phyloP scores from a whole-genome alignment of 2,888 invertebrate species.

The Epinotia brunnichana region DNA sequence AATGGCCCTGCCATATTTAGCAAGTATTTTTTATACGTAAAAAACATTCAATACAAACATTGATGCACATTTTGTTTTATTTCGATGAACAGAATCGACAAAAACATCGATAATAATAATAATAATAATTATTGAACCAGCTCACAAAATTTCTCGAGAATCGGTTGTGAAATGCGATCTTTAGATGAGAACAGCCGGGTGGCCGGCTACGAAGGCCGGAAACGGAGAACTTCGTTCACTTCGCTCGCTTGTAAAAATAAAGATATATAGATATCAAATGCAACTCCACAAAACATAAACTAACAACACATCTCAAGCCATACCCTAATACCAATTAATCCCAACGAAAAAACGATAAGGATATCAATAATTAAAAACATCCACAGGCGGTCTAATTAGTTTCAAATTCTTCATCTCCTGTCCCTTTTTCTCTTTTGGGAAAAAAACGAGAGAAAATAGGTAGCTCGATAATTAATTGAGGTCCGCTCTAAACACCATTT shows the following conservation, averaged over 20 bases:
- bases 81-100: too few species aligned
- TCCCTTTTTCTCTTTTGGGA: slow-evolving; percentile 43
- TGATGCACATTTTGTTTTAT: too few species aligned
- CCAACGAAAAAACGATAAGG: slow-evolving; percentile 25
- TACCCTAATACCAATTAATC: slow-evolving; percentile 33
- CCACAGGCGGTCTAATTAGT: slow-evolving; percentile 69
- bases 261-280: slow-evolving; percentile 16
- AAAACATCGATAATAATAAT: too few species aligned
- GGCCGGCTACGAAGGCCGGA: too few species aligned
- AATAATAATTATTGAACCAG: too few species aligned
- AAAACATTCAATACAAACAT: too few species aligned
- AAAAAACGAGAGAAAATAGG: slow-evolving; percentile 50
- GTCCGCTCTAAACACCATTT: slow-evolving; percentile 55
- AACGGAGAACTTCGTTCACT: too few species aligned
- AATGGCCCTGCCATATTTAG: slow-evolving; percentile 89
- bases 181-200: too few species aligned
- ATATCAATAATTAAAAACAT: slow-evolving; percentile 53
- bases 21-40: slow-evolving; percentile 88
- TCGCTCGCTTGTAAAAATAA: neutral
- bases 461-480: slow-evolving; percentile 59
- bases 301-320: neutral
- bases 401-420: slow-evolving; percentile 45
- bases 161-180: too few species aligned
- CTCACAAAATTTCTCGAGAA: too few species aligned
- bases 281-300: slow-evolving; percentile 1